Percentiles rank a stretch among this genome's conserved stretches.
phyloP scores from a whole-genome alignment of 2,888 invertebrate genomes.

The Podotricha telesiphe region DNA sequence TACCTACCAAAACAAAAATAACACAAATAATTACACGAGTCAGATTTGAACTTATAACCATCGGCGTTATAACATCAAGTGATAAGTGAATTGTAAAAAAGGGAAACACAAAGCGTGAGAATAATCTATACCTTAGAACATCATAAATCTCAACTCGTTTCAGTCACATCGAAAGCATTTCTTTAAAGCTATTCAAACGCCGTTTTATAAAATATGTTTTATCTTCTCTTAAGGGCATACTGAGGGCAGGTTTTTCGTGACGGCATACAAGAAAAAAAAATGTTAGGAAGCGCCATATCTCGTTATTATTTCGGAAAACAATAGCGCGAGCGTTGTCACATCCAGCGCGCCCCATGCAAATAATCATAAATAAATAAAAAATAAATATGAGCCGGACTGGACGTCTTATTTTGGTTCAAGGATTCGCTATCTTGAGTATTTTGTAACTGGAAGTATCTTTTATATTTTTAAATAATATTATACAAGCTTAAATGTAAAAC shows the following conservation, averaged over 20 bases:
- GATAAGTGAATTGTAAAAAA: constrained; percentile 40
- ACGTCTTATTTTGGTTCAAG: constrained; percentile 77
- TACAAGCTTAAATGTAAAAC: neutral
- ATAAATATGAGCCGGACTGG: constrained; percentile 74
- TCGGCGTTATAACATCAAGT: neutral
- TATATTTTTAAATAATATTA: neutral
- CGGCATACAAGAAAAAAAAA: constrained; percentile 58
- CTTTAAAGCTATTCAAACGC: constrained; percentile 71
- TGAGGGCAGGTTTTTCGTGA: constrained; percentile 60
- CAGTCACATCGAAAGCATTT: constrained; percentile 57
- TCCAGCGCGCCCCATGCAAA: constrained; percentile 80
- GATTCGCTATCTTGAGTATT: constrained; percentile 53
- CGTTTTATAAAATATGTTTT: constrained; percentile 68
- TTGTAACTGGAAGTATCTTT: constrained; percentile 50
- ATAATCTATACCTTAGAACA: constrained; percentile 58
- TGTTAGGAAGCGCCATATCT: constrained; percentile 75
- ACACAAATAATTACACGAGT: neutral
- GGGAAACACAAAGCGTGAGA: constrained; percentile 54
- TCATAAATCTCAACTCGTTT: constrained; percentile 57
- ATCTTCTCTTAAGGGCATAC: constrained; percentile 47
- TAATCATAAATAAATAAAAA: constrained; percentile 83
- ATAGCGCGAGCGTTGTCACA: constrained; percentile 79
- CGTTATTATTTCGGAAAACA: constrained; percentile 81
- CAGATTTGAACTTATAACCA: neutral
- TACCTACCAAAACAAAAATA: neutral